Conservation (phyloP, 2,797 vertebrate species). For the Melanotaenia pygmaea region DNA sequence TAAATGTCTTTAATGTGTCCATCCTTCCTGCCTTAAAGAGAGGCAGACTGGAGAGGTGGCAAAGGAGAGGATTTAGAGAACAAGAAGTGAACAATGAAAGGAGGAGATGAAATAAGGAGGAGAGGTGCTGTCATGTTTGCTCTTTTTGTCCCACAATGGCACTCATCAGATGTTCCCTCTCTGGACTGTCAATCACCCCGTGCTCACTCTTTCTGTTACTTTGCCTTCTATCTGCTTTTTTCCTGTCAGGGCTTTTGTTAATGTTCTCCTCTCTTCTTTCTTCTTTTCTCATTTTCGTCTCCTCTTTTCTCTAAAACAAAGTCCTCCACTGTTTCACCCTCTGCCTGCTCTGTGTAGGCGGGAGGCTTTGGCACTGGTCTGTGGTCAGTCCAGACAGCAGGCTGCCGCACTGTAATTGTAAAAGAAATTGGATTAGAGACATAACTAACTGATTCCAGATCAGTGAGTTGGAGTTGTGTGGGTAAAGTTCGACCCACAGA, state of each 20-base stretch:
- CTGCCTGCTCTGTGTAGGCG: constrained; percentile 58
- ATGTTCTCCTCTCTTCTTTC: constrained; percentile 12
- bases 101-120: constrained; percentile 32
- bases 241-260: constrained; percentile 25
- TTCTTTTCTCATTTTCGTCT: constrained; percentile 25
- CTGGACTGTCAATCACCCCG: constrained; percentile 62
- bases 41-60: constrained; percentile 19
- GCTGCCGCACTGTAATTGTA: constrained; percentile 56
- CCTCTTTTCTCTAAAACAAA: constrained; percentile 55
- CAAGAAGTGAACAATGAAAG: constrained; percentile 36
- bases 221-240: constrained; percentile 17
- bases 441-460: constrained; percentile 63
- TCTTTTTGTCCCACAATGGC: constrained; percentile 57
- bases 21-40: constrained; percentile 37
- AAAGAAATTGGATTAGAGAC: constrained; percentile 47
- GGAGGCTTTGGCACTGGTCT: constrained; percentile 46
- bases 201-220: constrained; percentile 18
- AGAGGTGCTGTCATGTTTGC: constrained; percentile 54
- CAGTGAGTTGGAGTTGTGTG: constrained; percentile 26
- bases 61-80: constrained; percentile 15
- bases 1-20: constrained; percentile 22
- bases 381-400: constrained; percentile 64
- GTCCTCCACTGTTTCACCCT: constrained; percentile 63
- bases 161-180: constrained; percentile 52
- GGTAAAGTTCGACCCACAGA: constrained; percentile 41